phyloP scores from a whole-genome alignment of 2,888 invertebrate species.

The Drosophila siamana region DNA sequence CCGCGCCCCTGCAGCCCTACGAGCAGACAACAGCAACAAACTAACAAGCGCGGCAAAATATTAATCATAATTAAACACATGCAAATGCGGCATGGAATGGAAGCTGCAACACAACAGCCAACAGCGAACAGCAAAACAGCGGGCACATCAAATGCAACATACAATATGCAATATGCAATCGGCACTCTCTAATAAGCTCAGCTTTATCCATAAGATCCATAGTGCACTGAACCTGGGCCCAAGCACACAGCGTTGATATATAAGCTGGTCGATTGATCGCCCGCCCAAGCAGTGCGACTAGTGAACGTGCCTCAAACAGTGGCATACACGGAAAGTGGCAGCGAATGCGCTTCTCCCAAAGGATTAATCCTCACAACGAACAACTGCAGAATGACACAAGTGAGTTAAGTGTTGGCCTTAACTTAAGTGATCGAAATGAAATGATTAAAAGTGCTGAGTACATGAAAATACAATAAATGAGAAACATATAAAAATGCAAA shows the following conservation, averaged over 20 bases:
- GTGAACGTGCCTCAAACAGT: constrained; percentile 59
- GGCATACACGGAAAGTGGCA: constrained; percentile 23
- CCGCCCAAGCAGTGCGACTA: constrained; percentile 60
- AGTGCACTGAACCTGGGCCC: constrained; percentile 71
- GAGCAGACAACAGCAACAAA: neutral
- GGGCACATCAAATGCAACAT: constrained; percentile 48
- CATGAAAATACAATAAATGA: no score
- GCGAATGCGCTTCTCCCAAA: constrained; percentile 15
- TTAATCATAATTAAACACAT: constrained; percentile 72
- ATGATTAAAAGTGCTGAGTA: neutral
- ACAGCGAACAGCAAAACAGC: constrained; percentile 2
- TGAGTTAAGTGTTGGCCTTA: no score
- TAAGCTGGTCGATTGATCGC: constrained; percentile 51
- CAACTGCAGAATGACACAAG: constrained; percentile 51
- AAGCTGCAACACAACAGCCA: constrained; percentile 52
- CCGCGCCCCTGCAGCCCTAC: constrained; percentile 26
- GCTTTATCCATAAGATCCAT: constrained; percentile 20
- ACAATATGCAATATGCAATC: constrained; percentile 45
- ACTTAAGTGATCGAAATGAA: constrained; percentile 1
- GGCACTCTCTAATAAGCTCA: constrained; percentile 39
- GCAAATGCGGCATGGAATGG: constrained; percentile 64
- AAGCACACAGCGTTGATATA: constrained; percentile 44
- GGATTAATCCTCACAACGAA: constrained; percentile 42
- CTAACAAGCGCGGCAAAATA: constrained; percentile 46
- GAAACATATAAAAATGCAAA: no score